These are phyloP conservation scores for Tiphia femorata DNA, from an alignment of 2,888 invertebrate species.

Conservation along the genomic window DNA sequence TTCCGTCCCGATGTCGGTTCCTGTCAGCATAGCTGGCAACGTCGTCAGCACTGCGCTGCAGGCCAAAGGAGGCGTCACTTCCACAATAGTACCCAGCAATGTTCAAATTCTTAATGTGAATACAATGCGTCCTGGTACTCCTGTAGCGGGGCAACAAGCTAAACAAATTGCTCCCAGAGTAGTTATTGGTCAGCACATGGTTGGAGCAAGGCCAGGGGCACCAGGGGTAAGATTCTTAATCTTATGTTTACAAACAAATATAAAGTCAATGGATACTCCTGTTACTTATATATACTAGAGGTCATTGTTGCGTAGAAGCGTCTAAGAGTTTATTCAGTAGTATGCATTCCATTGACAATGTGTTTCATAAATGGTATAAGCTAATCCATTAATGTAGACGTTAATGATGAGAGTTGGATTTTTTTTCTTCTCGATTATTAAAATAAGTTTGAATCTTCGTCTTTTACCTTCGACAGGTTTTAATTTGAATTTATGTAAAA, in stretches of 20 bases:
- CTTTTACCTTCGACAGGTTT: no score
- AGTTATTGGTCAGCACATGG: slow-evolving; percentile 87
- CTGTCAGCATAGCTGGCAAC: slow-evolving; percentile 60
- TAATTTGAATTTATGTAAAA: no score
- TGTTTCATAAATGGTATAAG: no score
- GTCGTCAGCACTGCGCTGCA: slow-evolving; percentile 58
- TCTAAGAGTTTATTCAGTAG: no score
- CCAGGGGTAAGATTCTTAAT: slow-evolving; percentile 78
- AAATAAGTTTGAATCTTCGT: no score
- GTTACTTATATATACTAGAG: not conserved
- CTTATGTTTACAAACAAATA: slow-evolving; percentile 26
- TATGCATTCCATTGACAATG: no score
- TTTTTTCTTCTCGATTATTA: no score
- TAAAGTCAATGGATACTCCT: no score
- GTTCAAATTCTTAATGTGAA: slow-evolving; percentile 86
- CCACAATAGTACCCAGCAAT: slow-evolving; percentile 77
- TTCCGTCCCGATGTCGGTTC: slow-evolving; percentile 67
- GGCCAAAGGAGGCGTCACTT: slow-evolving; percentile 68
- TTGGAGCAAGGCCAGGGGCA: slow-evolving; percentile 84
- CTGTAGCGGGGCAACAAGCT: slow-evolving; percentile 80
- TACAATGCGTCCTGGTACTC: slow-evolving; percentile 79
- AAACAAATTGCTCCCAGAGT: slow-evolving; percentile 81
- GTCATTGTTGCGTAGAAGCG: no score
- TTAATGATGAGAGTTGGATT: no score
- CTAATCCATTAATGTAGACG: no score